Percentiles rank a stretch among this genome's conserved stretches.
Evolutionary conservation across 2,888 invertebrate genomes (phyloP).

Genomic region (Azorinus chamasolen): DNA sequence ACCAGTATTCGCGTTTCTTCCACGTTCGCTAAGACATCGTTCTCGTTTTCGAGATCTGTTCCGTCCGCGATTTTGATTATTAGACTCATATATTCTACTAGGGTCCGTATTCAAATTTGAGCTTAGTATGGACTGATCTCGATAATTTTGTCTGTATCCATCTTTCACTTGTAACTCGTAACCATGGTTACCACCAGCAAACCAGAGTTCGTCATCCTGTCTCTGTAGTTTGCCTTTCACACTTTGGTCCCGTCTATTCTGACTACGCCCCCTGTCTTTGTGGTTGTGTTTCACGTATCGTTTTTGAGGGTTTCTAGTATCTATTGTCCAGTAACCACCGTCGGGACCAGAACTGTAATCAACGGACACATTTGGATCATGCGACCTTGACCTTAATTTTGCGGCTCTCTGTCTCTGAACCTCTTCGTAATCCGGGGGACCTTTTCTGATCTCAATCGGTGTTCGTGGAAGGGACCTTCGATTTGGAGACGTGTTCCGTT

Average conservation of each 20-base stretch:
- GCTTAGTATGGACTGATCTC: no score
- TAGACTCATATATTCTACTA: no score
- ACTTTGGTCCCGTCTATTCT: conserved; percentile 13
- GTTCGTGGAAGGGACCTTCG: conserved; percentile 34
- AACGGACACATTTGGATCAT: conserved; percentile 27
- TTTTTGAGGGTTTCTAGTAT: conserved; percentile 23
- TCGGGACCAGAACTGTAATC: conserved; percentile 4
- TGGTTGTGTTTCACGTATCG: conserved; percentile 24
- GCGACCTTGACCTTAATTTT: conserved; percentile 46
- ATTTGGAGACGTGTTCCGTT: conserved; percentile 5
- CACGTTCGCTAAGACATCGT: no score
- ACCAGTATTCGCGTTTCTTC: no score
- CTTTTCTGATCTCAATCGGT: conserved; percentile 23
- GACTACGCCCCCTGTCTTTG: conserved; percentile 8
- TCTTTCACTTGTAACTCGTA: no score
- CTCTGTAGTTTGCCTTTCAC: conserved; percentile 18
- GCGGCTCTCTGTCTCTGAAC: conserved; percentile 21
- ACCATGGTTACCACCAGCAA: no score
- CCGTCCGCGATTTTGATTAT: no score
- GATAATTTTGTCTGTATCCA: no score
- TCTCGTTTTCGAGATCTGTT: no score
- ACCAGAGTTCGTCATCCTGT: conserved; percentile 4
- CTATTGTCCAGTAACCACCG: conserved; percentile 27
- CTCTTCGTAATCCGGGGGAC: neutral
- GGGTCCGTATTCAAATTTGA: no score